phyloP scores from a whole-genome alignment of 2,888 invertebrate genomes.

The Euproctis similis region DNA sequence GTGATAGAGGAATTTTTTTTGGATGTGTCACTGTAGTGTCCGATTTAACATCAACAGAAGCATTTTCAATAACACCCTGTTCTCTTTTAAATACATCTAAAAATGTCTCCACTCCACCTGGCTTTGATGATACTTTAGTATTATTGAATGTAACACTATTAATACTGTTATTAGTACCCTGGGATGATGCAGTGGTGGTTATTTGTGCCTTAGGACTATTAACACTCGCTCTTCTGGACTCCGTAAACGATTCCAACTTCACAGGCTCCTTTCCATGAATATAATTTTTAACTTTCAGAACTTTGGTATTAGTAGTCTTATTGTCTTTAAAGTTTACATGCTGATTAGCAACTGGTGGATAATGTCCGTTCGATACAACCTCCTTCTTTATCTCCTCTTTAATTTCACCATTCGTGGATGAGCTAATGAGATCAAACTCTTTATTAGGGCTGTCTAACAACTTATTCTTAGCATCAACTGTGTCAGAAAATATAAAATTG shows the following conservation, averaged over 20 bases:
- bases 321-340: constrained; percentile 28
- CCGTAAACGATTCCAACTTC: constrained; percentile 33
- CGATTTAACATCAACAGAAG: constrained; percentile 36
- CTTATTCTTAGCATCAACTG: constrained; percentile 46
- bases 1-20: constrained; percentile 37
- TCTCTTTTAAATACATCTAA: constrained; percentile 69
- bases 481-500: constrained; percentile 53
- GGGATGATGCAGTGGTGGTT: constrained; percentile 26
- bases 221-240: constrained; percentile 34
- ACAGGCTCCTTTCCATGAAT: constrained; percentile 34
- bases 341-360: constrained; percentile 26
- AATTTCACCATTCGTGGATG: constrained; percentile 51
- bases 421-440: constrained; percentile 44
- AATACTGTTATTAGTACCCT: constrained; percentile 53
- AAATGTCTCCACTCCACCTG: constrained; percentile 49
- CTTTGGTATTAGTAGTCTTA: constrained; percentile 52
- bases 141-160: constrained; percentile 49
- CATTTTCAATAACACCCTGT: constrained; percentile 47
- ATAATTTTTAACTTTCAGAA: constrained; percentile 45
- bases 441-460: constrained; percentile 47
- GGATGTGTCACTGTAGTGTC: constrained; percentile 28
- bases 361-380: constrained; percentile 54
- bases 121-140: constrained; percentile 33
- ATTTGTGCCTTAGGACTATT: constrained; percentile 41
- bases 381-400: constrained; percentile 44